Percentiles rank a stretch among this genome's conserved stretches.
Evolutionary conservation across 2,113 vertebrate genomes (phyloP).

Genomic region (Cyphomyrus plagiostoma): DNA sequence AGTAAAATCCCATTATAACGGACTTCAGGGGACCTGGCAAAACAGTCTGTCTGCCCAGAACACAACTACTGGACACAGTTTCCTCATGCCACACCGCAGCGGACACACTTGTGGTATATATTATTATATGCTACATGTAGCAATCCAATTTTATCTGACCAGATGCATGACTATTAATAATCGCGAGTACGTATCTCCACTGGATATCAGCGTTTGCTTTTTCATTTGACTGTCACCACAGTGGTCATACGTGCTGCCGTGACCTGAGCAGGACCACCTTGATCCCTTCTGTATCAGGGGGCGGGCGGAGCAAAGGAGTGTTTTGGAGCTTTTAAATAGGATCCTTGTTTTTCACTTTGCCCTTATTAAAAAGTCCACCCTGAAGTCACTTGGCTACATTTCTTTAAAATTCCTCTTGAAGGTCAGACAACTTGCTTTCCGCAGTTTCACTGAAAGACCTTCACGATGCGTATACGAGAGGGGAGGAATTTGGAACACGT

Average conservation of each 20-base stretch:
- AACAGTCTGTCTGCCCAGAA: no score
- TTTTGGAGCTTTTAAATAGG: conserved; percentile 27
- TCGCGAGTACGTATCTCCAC: no score
- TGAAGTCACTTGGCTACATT: conserved; percentile 46
- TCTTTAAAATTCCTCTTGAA: conserved; percentile 48
- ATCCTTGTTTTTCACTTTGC: conserved; percentile 38
- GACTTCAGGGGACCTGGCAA: no score
- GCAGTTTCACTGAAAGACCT: conserved; percentile 47
- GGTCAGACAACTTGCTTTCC: conserved; percentile 33
- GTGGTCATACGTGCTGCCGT: neutral
- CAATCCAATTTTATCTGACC: no score
- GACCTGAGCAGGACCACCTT: neutral
- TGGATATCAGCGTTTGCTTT: no score
- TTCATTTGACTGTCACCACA: neutral
- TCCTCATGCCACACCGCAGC: no score
- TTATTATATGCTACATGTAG: no score
- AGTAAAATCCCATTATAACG: neutral
- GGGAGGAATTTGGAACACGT: conserved; percentile 55
- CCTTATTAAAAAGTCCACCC: conserved; percentile 31
- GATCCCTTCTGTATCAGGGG: neutral
- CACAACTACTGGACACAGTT: no score
- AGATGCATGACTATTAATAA: no score
- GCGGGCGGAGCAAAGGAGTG: neutral
- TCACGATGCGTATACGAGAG: conserved; percentile 53
- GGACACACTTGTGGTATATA: no score